Evolutionary conservation across 2,888 invertebrate species (phyloP), one percentile per base, ranked within the genome.

Genomic region (Junonia oenone): DNA sequence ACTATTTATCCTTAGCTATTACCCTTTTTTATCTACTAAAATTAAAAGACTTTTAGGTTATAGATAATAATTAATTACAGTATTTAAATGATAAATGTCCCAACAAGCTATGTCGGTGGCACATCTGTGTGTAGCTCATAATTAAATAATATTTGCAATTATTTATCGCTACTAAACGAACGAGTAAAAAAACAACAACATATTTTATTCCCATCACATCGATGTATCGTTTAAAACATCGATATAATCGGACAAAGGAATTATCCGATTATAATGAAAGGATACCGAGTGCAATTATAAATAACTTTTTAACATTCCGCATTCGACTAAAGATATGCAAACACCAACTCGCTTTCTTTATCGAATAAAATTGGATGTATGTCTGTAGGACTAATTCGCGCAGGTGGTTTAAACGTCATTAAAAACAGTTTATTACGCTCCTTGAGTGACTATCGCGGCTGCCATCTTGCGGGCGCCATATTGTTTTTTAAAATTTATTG

Each of bases 401-500:
- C 87, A 87, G 86, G 84, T 87, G 86, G 62, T 54, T 59, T 60
- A 9, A 49, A 59, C 29, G 69, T 75, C 80, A 81, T 87, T 82
- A 82, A 76, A 78, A 72, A 76, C 70, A 70, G 72, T 81, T 82
- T 81, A 80, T 75, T 72, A 69, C 69, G 64, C 67, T 68, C 69
- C 68, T 65, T 61, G 75, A 73, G 75, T 68, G 75, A 72, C 70
- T 80, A 83, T 81, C 80, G 73, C 61, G 58, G 56, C 68, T 46
- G 73, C 76, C 78, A 78, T 81, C 78, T 79, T 78, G 68, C 59
- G 51, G 60, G 63, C 74, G 76, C 79, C 77, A 77, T 85, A 82
- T 81, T 83, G 81, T 78, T 80, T 81, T n/a, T 82, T 75, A 73
- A 78, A 43, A 79, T 83, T 82, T 85, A 85, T 81, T 75, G 76